A percentile compares a stretch with the other conserved stretches of the same genome.
Evolutionary conservation across 30 jellyfish, hydroid and myxozoan species (phyloP).

Genomic region (Hydractinia symbiolongicarpus): DNA sequence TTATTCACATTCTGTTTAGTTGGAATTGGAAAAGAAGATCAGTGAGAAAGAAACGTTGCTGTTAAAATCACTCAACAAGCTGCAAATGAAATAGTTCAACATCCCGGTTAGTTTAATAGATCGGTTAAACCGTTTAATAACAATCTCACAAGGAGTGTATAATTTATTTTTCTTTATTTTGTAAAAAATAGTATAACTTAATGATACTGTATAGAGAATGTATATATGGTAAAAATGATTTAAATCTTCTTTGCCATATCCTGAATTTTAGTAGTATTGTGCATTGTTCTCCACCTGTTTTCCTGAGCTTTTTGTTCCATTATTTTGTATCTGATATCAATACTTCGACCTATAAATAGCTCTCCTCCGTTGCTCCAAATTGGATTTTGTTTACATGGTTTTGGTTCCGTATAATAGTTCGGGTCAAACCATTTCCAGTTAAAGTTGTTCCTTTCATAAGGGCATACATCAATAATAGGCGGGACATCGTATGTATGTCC

Average conservation of each 20-base stretch:
- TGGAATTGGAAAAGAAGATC: conserved; percentile 5
- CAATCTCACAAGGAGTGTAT: too few relatives aligned
- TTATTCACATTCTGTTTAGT: background rate
- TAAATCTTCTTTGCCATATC: too few relatives aligned
- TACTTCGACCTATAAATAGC: background rate
- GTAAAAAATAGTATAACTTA: too few relatives aligned
- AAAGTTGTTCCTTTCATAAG: conserved; percentile 45
- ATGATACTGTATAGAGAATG: too few relatives aligned
- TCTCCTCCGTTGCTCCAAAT: conserved; percentile 42
- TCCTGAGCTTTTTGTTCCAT: background rate
- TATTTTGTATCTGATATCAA: background rate
- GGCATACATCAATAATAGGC: conserved; percentile 61
- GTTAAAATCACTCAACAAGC: background rate
- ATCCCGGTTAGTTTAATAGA: background rate
- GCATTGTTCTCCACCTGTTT: too few relatives aligned
- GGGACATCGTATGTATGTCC: conserved; percentile 41
- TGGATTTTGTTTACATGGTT: conserved; percentile 63
- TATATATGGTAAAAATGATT: too few relatives aligned
- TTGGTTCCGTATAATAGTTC: conserved; percentile 45
- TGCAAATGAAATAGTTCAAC: background rate
- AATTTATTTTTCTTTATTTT: too few relatives aligned
- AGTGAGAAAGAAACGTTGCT: background rate
- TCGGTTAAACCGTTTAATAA: too few relatives aligned
- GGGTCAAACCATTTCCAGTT: conserved; percentile 49
- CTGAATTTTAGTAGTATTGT: too few relatives aligned